These are phyloP conservation scores for Chascanopsetta lugubris DNA, from an alignment of 2,113 vertebrate genomes.

Conservation along the genomic window DNA sequence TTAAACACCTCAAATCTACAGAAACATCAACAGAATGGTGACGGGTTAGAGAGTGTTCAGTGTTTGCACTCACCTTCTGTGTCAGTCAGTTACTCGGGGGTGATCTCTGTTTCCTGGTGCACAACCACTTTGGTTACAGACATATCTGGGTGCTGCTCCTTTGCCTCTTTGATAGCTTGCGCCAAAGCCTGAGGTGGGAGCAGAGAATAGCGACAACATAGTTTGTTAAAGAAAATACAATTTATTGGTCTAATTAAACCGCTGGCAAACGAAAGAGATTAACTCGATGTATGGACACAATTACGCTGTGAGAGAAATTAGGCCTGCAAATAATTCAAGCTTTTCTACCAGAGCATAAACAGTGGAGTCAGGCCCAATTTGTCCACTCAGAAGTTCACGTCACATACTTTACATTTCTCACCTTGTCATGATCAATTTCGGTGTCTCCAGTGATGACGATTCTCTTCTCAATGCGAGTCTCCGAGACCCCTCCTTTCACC, in stretches of 20 bases:
- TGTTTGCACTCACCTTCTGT: conserved; percentile 46
- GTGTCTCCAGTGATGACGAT: conserved; percentile 97
- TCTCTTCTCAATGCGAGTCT: conserved; percentile 97
- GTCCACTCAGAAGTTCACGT: neutral
- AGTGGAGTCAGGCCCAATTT: neutral
- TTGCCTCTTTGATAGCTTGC: conserved; percentile 95
- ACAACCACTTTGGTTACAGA: conserved; percentile 99
- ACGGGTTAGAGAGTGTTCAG: neutral
- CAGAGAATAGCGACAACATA: neutral
- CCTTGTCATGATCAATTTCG: conserved; percentile 98
- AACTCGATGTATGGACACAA: conserved; percentile 6
- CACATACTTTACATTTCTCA: conserved; percentile 52
- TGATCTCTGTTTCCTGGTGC: conserved; percentile 96
- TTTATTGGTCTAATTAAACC: conserved; percentile 14
- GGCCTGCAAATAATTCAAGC: neutral
- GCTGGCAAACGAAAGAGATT: neutral
- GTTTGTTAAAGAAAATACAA: neutral
- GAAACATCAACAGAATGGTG: neutral
- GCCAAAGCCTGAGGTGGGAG: conserved; percentile 86
- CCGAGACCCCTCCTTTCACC: conserved; percentile 97
- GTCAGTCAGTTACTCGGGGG: conserved; percentile 83
- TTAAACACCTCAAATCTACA: neutral
- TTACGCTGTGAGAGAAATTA: neutral
- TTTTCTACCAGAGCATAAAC: neutral
- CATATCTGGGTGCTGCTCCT: conserved; percentile 98